Conservation (phyloP, 2,797 vertebrate genomes). For the Centroberyx gerrardi region DNA sequence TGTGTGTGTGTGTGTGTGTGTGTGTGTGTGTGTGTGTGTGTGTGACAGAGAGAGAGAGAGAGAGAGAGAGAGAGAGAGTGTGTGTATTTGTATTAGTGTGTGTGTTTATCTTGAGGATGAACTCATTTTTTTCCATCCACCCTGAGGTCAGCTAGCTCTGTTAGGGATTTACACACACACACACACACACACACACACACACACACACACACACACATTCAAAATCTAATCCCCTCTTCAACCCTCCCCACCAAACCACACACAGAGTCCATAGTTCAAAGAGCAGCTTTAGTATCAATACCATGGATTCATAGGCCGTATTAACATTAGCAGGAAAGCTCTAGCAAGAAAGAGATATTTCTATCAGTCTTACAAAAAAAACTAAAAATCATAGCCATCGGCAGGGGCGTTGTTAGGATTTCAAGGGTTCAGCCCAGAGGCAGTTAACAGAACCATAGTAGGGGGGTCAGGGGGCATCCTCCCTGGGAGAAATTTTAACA, state of each 20-base stretch:
- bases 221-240: constrained; percentile 11
- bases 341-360: constrained; percentile 28
- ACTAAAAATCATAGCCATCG: not conserved
- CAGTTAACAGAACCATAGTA: not conserved
- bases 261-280: constrained; percentile 45
- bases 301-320: constrained; percentile 33
- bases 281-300: constrained; percentile 51
- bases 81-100: constrained; percentile 18
- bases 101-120: constrained; percentile 73
- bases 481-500: not conserved
- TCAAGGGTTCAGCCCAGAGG: constrained; percentile 15
- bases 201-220: constrained; percentile 2
- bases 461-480: not conserved
- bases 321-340: constrained; percentile 46
- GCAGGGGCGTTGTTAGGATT: constrained; percentile 4
- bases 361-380: constrained; percentile 39
- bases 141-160: constrained; percentile 68
- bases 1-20: not conserved
- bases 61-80: constrained; percentile 13
- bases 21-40: constrained; percentile 42
- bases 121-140: constrained; percentile 66
- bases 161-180: constrained; percentile 71
- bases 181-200: constrained; percentile 24
- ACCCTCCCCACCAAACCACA: not conserved
- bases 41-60: not conserved